Evolutionary conservation across 2,888 invertebrate genomes (phyloP), one percentile per base, ranked within the genome.

Genomic region (Sinohyriopsis cumingii): DNA sequence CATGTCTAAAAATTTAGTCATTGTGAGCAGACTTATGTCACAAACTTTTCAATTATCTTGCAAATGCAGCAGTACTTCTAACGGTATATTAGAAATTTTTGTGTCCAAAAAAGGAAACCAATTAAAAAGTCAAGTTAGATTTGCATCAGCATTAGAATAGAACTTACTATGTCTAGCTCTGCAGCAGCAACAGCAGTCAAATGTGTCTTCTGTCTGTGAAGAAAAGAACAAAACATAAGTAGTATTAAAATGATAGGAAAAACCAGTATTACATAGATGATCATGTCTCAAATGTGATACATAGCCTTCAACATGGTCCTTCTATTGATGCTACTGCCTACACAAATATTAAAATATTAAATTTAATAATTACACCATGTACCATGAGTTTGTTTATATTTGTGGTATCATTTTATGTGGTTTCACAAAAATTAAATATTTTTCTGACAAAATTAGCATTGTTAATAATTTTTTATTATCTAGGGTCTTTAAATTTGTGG

Each of bases 121-220:
- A 45, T 54, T 22, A 19, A 45, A 45, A 18, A 54, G n/a, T 19
- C 33, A 6, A 22, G 5, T 45, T 20, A 63, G 20, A 33, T 54
- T 56, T n/a, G 28, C 20, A 22, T 28, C 19, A 55, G 5, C 53
- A 25, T 18, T 55, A 3, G 20, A 55, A 25, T n/a, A 63, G 45
- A 24, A 81, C 84, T 84, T 75, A 86, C 86, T 72, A 68, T 78
- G 76, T 61, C 75, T 77, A 18, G 84, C 84, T 63, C 79, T 77
- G 76, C 86, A 85, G 72, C 84, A 85, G 57, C 79, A 84, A 63
- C 84, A 85, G 55, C 77, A 78, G 57, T 80, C 79, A 67, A 79
- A 78, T 15, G 73, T 65, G 53, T 75, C 64, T 28, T 78, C 73
- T 28, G 72, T 77, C 77, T 79, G 71, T 62, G 73, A 74, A 9